A percentile compares a stretch with the other conserved stretches of the same genome.
Evolutionary conservation across 53 echinoderm and acorn worm species (phyloP).

Genomic region (Holothuria scabra): DNA sequence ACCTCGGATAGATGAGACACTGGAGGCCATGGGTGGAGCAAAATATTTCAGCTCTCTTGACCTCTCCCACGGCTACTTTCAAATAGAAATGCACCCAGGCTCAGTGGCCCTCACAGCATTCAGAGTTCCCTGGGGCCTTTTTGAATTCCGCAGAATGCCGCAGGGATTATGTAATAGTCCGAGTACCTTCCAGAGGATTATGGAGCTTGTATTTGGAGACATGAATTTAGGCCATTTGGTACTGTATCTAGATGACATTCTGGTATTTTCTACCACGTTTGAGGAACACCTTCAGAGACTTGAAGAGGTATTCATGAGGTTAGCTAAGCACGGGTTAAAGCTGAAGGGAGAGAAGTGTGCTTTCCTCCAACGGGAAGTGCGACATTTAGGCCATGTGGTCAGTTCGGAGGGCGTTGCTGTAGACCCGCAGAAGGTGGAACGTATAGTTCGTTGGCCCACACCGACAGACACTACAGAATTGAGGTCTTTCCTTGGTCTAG

Average conservation of each 20-base stretch:
- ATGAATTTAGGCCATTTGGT: constrained; percentile 52
- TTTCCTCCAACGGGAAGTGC: constrained; percentile 48
- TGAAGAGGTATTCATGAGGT: constrained; percentile 54
- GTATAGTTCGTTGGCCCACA: constrained; percentile 47
- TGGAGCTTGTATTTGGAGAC: constrained; percentile 68
- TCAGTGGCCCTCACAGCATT: constrained; percentile 66
- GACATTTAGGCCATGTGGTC: constrained; percentile 53
- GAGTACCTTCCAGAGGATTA: constrained; percentile 62
- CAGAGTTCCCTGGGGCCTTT: constrained; percentile 71
- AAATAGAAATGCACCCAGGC: constrained; percentile 60
- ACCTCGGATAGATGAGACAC: constrained; percentile 59
- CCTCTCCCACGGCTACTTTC: constrained; percentile 71
- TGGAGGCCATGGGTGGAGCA: constrained; percentile 62
- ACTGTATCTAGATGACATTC: constrained; percentile 63
- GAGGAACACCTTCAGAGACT: constrained; percentile 60
- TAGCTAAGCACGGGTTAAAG: constrained; percentile 61
- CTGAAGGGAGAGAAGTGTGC: constrained; percentile 65
- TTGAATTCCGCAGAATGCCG: constrained; percentile 58
- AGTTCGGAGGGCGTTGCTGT: constrained; percentile 45
- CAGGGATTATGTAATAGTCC: constrained; percentile 57
- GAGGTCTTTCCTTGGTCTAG: constrained; percentile 54
- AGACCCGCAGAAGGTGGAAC: constrained; percentile 42
- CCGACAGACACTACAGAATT: constrained; percentile 41
- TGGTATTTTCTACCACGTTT: constrained; percentile 60
- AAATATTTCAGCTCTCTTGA: constrained; percentile 64